Evolutionary conservation across 2,888 invertebrate species (phyloP), one percentile per base, ranked within the genome.

Genomic region (Lycaena phlaeas): DNA sequence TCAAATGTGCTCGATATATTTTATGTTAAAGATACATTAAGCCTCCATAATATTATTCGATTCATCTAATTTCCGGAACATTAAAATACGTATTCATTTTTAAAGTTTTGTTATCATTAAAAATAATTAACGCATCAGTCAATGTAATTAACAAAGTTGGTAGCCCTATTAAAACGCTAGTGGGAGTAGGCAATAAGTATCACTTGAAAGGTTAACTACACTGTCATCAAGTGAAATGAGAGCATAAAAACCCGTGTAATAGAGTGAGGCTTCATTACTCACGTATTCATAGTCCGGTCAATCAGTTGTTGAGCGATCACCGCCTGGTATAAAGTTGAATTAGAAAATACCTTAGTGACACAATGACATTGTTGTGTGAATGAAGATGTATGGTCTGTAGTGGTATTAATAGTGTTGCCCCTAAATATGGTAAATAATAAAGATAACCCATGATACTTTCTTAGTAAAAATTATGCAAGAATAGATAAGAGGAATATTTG

Each of bases 261-360:
- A 53, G 53, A 48, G 51, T 45, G 51, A 40, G 41, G 40, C 44
- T 48, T 56, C 69, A 77, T 79, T 76, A 72, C 76, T 79, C 76
- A 74, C 56, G 62, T 65, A 72, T 73, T 69, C 72, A 68, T 63
- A 68, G 65, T 64, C 53, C 62, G 66, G 76, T 77, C 78, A 74
- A 75, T 78, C 76, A 77, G 53, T 11, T 18, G 18, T 34, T 34
- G 34, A 41, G 41, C 40, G 45, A 43, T 48, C 40, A 12, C 42
- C 42, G 42, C 39, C 44, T 40, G 41, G 34, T 45, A 39, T 41
- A 44, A 42, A 40, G 36, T 37, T 38, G 42, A 43, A 44, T 27
- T 28, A 38, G 22, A 31, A 40, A 14, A 18, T 40, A 31, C n/a
- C n/a, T n/a, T n/a, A n/a, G n/a, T n/a, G n/a, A n/a, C n/a, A n/a